A percentile compares a stretch with the other conserved stretches of the same genome.
Conservation (phyloP, 2,888 invertebrate genomes). For the Halocaridina rubra region DNA sequence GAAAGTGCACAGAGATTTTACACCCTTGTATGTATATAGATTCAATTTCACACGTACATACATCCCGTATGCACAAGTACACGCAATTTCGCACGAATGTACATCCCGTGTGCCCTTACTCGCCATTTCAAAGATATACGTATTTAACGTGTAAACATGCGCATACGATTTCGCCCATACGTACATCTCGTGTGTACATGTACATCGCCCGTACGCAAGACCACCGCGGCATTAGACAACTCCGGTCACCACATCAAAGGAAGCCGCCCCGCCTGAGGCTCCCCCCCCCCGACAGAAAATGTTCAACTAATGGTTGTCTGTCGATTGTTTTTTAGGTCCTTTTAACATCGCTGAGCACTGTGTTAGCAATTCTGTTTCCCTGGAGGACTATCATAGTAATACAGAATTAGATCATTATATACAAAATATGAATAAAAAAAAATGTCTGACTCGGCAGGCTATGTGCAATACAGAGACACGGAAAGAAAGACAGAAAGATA, state of each 20-base stretch:
- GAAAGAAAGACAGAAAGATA: not conserved
- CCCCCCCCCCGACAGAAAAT: not conserved
- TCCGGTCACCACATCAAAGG: constrained; percentile 16
- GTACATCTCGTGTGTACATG: not conserved
- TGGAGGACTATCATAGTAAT: too few relatives aligned
- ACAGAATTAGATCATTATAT: too few relatives aligned
- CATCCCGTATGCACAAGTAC: too few relatives aligned
- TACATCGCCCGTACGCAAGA: not conserved
- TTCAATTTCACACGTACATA: too few relatives aligned
- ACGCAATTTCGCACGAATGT: too few relatives aligned
- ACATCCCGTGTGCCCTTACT: too few relatives aligned
- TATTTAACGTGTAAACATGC: not conserved
- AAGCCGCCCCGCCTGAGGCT: not conserved
- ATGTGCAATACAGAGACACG: not conserved
- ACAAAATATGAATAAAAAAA: too few relatives aligned
- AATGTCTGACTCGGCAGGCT: too few relatives aligned
- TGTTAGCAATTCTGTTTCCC: not conserved
- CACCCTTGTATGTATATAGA: too few relatives aligned
- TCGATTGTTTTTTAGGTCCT: constrained; percentile 25
- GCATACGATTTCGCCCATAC: not conserved
- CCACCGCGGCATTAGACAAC: not conserved
- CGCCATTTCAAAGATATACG: not conserved
- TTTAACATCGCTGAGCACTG: constrained; percentile 20
- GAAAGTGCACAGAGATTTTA: too few relatives aligned
- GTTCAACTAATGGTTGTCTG: constrained; percentile 15